Evolutionary conservation across 2,888 invertebrate genomes (phyloP).

Genomic region (Drosophila rellima): DNA sequence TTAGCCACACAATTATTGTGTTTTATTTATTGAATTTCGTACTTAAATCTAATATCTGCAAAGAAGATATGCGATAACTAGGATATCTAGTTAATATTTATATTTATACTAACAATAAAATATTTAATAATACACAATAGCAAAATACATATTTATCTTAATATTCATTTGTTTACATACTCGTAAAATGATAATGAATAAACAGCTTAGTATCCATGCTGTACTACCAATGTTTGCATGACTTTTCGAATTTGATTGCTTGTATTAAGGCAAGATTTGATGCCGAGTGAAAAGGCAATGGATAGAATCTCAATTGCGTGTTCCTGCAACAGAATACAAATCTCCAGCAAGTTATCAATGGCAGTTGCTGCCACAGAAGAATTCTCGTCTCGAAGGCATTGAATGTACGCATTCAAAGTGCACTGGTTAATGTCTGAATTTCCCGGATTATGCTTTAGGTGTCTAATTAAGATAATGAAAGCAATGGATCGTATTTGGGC

Average conservation of each 20-base stretch:
- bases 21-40: conserved; percentile 1
- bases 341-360: conserved; percentile 93
- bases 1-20: conserved; percentile 6
- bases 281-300: conserved; percentile 93
- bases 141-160: not conserved
- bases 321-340: conserved; percentile 94
- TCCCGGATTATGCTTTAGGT: conserved; percentile 89
- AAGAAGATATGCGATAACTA: not conserved
- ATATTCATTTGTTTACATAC: not conserved
- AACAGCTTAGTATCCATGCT: conserved; percentile 90
- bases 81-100: conserved; percentile 2
- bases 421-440: conserved; percentile 87
- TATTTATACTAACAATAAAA: not conserved
- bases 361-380: conserved; percentile 92
- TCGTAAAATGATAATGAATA: not conserved
- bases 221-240: conserved; percentile 92
- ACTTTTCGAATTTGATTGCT: conserved; percentile 92
- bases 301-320: conserved; percentile 92
- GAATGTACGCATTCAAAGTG: conserved; percentile 92
- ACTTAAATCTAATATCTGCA: conserved; percentile 4
- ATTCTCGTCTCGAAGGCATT: conserved; percentile 92
- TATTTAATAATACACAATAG: conserved; percentile 11
- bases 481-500: conserved; percentile 90
- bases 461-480: conserved; percentile 90
- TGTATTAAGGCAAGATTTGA: conserved; percentile 92